Conservation (phyloP, 2,113 vertebrate species). For the Crotalus horridus region DNA sequence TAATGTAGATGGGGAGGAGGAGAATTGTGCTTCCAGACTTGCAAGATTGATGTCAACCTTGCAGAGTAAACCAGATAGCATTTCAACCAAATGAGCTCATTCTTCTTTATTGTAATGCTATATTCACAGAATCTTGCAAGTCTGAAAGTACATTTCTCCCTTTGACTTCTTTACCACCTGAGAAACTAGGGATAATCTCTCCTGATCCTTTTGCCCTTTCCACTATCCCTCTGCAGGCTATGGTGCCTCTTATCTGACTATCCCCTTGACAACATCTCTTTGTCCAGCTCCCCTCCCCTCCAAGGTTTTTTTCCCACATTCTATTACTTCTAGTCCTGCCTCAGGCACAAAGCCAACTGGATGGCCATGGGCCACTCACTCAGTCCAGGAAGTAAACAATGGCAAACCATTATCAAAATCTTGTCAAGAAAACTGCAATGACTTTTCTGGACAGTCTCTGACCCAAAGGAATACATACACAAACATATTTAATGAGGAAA, state of each 20-base stretch:
- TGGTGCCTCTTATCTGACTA: background rate
- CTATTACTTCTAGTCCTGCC: background rate
- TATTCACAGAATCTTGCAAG: background rate
- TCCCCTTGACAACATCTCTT: background rate
- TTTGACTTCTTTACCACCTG: background rate
- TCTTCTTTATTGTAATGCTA: background rate
- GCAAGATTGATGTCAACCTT: background rate
- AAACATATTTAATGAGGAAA: background rate
- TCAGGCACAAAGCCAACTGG: background rate
- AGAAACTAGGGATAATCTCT: background rate
- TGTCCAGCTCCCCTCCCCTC: background rate
- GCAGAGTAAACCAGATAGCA: background rate
- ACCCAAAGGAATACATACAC: background rate
- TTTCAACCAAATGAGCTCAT: background rate
- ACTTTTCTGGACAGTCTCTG: background rate
- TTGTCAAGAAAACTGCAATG: background rate
- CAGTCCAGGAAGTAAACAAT: background rate
- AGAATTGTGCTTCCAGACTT: background rate
- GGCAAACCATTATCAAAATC: background rate
- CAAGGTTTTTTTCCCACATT: background rate
- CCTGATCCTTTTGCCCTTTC: background rate
- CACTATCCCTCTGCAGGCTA: background rate
- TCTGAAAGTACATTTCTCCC: background rate
- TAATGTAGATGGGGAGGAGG: background rate
- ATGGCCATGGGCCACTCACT: background rate